phyloP scores from a whole-genome alignment of 2,113 vertebrate species.

The Isurus oxyrinchus region DNA sequence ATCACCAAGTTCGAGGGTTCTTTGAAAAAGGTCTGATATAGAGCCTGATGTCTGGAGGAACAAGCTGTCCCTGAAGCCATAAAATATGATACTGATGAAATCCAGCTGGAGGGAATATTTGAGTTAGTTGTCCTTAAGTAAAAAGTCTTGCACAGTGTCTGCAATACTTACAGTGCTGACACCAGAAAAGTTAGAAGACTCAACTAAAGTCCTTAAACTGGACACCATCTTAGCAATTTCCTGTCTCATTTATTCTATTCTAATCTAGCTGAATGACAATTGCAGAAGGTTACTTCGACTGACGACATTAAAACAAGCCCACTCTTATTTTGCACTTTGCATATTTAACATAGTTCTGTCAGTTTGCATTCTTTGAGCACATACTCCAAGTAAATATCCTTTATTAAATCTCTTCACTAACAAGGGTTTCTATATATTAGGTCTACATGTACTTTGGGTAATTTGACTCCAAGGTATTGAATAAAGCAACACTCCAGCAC shows the following conservation, averaged over 20 bases:
- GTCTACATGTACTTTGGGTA: background rate
- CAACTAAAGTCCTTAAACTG: background rate
- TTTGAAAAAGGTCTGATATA: background rate
- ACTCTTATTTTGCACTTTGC: background rate
- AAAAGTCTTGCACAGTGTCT: background rate
- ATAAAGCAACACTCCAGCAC: background rate
- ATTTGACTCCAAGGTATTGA: background rate
- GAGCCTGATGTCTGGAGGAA: background rate
- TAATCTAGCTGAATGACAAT: background rate
- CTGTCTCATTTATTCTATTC: background rate
- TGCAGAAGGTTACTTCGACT: background rate
- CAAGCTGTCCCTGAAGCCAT: background rate
- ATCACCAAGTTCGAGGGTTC: background rate
- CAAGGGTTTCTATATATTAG: background rate
- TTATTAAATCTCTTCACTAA: background rate
- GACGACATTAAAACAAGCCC: background rate
- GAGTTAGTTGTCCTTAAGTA: background rate
- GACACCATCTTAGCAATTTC: background rate
- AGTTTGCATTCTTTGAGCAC: background rate
- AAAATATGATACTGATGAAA: background rate
- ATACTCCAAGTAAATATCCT: background rate
- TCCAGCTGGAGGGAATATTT: background rate
- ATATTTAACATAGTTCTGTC: background rate
- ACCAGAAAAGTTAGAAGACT: background rate
- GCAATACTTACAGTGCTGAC: background rate